Percentiles rank a stretch among this genome's conserved stretches.
Conservation (phyloP, 2,797 vertebrate genomes). For the Coranthus polyacanthus region DNA sequence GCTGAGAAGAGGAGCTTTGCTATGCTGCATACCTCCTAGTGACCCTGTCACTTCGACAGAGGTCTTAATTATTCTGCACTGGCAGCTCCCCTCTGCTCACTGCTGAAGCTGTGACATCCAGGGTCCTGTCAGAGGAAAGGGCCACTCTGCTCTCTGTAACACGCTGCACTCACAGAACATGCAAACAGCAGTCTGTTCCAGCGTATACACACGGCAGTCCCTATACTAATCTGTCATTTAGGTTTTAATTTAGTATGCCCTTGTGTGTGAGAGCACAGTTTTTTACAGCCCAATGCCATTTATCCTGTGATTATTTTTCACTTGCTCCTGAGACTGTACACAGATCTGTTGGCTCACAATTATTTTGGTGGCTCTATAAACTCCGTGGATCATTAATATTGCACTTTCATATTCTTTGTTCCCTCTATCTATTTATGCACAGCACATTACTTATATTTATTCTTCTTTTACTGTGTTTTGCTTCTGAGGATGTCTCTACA, state of each 20-base stretch:
- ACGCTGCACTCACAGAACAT: slow-evolving; percentile 52
- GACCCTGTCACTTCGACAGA: slow-evolving; percentile 85
- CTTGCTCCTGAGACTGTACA: slow-evolving; percentile 15
- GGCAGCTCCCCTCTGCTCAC: slow-evolving; percentile 78
- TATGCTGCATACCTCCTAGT: slow-evolving; percentile 82
- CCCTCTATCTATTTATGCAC: slow-evolving; percentile 15
- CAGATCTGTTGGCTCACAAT: slow-evolving; percentile 17
- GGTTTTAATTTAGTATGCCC: slow-evolving; percentile 19
- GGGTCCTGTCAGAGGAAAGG: slow-evolving; percentile 66
- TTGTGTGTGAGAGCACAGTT: background rate
- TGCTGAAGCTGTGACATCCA: slow-evolving; percentile 65
- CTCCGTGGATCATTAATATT: slow-evolving; percentile 6
- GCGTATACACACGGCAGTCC: slow-evolving; percentile 18
- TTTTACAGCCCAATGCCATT: slow-evolving; percentile 22
- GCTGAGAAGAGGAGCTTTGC: slow-evolving; percentile 83
- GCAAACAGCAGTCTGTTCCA: slow-evolving; percentile 52
- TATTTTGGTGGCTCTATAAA: slow-evolving; percentile 2
- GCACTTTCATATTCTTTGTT: slow-evolving; percentile 23
- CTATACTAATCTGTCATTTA: slow-evolving; percentile 43
- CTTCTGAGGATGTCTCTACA: slow-evolving; percentile 12
- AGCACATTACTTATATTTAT: slow-evolving; percentile 25
- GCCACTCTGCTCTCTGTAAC: slow-evolving; percentile 51
- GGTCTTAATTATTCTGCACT: slow-evolving; percentile 87
- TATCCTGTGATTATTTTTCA: slow-evolving; percentile 43
- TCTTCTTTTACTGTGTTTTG: slow-evolving; percentile 5